phyloP scores from a whole-genome alignment of 2,113 vertebrate genomes.

The Bungarus multicinctus region DNA sequence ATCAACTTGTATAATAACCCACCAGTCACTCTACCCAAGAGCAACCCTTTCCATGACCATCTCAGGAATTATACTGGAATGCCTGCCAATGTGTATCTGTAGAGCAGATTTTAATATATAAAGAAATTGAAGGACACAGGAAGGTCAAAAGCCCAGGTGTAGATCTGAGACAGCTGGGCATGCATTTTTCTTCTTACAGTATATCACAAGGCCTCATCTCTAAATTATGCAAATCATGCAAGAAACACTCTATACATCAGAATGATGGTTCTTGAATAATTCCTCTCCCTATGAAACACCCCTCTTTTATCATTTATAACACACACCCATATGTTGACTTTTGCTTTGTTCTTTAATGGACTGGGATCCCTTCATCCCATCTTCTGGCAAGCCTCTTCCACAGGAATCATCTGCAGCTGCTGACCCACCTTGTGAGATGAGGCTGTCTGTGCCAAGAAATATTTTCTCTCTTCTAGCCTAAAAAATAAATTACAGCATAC shows the following conservation, averaged over 20 bases:
- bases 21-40: not conserved
- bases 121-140: not conserved
- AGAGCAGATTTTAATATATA: not conserved
- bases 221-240: not conserved
- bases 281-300: not conserved
- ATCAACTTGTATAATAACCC: not conserved
- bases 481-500: not conserved
- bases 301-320: not conserved
- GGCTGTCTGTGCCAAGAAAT: not conserved
- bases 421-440: not conserved
- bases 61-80: not conserved
- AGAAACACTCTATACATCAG: not conserved
- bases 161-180: not conserved
- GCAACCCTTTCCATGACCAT: not conserved
- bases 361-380: conserved; percentile 35
- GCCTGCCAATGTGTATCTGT: not conserved
- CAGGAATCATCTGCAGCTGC: conserved; percentile 15
- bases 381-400: conserved; percentile 34
- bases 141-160: not conserved
- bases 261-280: not conserved
- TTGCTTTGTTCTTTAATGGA: conserved; percentile 34
- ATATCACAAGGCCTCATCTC: not conserved
- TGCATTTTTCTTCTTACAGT: not conserved
- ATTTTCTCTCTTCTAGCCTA: conserved; percentile 38
- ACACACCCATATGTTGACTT: conserved; percentile 48